These are phyloP conservation scores for Andrena bucephala DNA, from an alignment of 2,888 invertebrate genomes.

Conservation along the genomic window DNA sequence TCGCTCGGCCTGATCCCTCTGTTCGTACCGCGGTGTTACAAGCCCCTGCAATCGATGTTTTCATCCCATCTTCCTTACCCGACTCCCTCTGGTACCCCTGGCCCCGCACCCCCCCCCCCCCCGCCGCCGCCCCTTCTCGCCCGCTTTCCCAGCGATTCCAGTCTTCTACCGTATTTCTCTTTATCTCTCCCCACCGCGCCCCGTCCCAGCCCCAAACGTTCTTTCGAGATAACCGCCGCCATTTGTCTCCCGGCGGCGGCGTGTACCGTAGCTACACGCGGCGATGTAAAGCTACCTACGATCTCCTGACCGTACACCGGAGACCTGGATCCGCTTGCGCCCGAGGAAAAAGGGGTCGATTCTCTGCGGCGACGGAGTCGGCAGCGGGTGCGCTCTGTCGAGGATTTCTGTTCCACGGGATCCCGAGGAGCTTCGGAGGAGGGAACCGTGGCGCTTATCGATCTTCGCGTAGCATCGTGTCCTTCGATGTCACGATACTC, in stretches of 20 bases:
- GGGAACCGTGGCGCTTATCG: not conserved
- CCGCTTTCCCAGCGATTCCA: constrained; percentile 33
- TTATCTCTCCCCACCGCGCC: constrained; percentile 32
- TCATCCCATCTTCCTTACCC: constrained; percentile 76
- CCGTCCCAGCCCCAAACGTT: constrained; percentile 24
- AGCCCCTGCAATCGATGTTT: constrained; percentile 82
- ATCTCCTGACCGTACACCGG: constrained; percentile 58
- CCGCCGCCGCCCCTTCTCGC: constrained; percentile 18
- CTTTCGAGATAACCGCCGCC: constrained; percentile 73
- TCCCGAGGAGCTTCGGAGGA: not conserved
- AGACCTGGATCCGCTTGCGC: constrained; percentile 52
- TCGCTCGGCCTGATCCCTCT: constrained; percentile 79
- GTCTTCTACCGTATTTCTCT: constrained; percentile 51
- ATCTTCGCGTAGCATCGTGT: not conserved
- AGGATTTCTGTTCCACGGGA: not conserved
- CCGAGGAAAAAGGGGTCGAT: constrained; percentile 44
- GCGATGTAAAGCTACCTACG: constrained; percentile 62
- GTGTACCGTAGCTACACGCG: constrained; percentile 57
- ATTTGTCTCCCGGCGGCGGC: constrained; percentile 71
- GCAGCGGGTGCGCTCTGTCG: not conserved
- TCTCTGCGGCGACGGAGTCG: constrained; percentile 10
- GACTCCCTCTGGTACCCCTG: constrained; percentile 33
- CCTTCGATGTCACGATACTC: not conserved
- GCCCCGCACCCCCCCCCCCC: no score
- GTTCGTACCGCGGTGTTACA: constrained; percentile 82